Percentiles rank a stretch among this genome's conserved stretches.
Conservation (phyloP, 2,113 vertebrate species). For the Python bivittatus region DNA sequence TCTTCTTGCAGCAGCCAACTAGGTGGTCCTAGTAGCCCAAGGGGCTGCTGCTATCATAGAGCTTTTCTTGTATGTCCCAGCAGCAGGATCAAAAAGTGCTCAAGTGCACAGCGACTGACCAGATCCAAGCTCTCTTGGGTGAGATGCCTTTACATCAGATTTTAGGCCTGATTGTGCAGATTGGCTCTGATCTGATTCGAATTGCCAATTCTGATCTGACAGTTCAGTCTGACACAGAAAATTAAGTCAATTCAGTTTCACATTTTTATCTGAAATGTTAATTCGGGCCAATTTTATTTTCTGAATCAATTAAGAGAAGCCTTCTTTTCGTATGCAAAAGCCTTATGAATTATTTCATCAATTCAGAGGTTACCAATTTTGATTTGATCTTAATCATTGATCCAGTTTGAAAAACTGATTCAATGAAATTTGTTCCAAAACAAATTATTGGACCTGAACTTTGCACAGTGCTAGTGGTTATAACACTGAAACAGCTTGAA, state of each 20-base stretch:
- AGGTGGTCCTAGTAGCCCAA: too few relatives aligned
- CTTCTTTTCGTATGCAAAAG: background rate
- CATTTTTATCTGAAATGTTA: background rate
- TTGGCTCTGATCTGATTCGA: background rate
- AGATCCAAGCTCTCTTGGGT: background rate
- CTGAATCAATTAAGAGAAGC: background rate
- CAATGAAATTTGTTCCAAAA: background rate
- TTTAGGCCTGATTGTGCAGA: background rate
- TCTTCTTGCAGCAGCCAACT: too few relatives aligned
- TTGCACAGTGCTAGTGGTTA: background rate
- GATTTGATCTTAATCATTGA: background rate
- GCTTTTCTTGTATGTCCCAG: background rate
- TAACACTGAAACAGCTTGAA: background rate
- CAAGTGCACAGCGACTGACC: background rate
- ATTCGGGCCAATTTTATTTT: background rate
- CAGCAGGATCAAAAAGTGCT: background rate
- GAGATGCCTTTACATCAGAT: background rate
- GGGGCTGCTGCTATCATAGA: background rate
- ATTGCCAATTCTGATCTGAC: background rate
- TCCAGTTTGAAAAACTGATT: background rate
- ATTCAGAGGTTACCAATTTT: background rate
- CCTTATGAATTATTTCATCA: background rate
- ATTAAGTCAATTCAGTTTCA: background rate
- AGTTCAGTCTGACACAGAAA: background rate
- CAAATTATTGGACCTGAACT: background rate